Base-by-base conservation (phyloP, 2,797 vertebrate species). In the Phalanger gymnotis region DNA sequence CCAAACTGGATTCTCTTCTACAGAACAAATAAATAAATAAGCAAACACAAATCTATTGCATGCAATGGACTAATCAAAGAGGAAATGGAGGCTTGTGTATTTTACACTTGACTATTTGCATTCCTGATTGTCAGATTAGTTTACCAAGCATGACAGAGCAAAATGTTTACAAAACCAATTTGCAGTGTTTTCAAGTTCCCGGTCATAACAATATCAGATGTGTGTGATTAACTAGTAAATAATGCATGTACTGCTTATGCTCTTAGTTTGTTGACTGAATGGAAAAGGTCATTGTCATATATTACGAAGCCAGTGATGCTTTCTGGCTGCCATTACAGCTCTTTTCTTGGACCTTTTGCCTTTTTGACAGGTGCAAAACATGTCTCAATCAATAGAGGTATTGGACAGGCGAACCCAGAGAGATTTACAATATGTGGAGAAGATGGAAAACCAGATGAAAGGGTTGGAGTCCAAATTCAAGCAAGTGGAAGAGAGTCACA, bases 371-470 rank as follows among this genome's bases (percentile, higher is more conserved):
- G 99, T 99, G 98, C 99, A 99, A 98, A 99, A 99, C 99, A 99
- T 99, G 99, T 99, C 99, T 96, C 99, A 99, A 97, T 99, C 99
- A 95, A 99, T 99, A 98, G 99, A 99, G 98, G 99, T 99, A 93
- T 98, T 99, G 99, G 99, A 99, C 98, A 99, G 99, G 99, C 98
- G 99, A 97, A 99, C 99, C 90, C 99, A 99, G 98, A 99, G 99
- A 95, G 99, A 99, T 98, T 98, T 99, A 98, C 99, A 99, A 98
- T 99, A 99, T 0, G 99, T 99, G 94, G 99, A 99, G 98, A 99
- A 99, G 99, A 99, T 99, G 99, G 99, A 99, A 98, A 99, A 99
- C 96, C 99, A 99, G 98, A 99, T 99, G 98, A 99, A 99, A 57
- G 99, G 99, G 53, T 98, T 99, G 99, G 99, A 99, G 98, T 99